phyloP scores from a whole-genome alignment of 2,797 vertebrate genomes.

The Holocentrus rufus region DNA sequence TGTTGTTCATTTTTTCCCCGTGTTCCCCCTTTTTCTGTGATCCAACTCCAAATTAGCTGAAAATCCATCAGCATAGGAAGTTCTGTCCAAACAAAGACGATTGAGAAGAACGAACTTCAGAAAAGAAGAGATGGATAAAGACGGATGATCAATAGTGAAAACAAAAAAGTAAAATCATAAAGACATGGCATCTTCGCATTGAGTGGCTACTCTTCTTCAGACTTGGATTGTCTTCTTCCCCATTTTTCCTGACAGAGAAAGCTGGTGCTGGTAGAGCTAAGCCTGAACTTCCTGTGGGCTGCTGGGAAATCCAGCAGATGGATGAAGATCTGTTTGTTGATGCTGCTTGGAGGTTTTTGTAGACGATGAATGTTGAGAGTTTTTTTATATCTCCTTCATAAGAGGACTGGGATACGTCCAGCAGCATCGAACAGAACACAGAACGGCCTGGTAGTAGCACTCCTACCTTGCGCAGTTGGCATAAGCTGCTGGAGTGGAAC shows the following conservation, averaged over 20 bases:
- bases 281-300: constrained; percentile 76
- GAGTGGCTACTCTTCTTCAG: constrained; percentile 81
- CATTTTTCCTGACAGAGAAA: constrained; percentile 72
- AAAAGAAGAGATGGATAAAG: constrained; percentile 75
- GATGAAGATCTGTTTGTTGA: constrained; percentile 77
- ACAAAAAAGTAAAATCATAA: constrained; percentile 75
- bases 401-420: constrained; percentile 77
- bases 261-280: constrained; percentile 71
- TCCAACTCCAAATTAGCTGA: constrained; percentile 72
- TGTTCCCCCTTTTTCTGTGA: constrained; percentile 59
- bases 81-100: constrained; percentile 76
- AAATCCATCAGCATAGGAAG: constrained; percentile 70
- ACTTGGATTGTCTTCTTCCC: constrained; percentile 78
- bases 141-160: constrained; percentile 71
- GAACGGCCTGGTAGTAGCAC: constrained; percentile 81
- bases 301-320: constrained; percentile 73
- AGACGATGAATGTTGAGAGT: constrained; percentile 71
- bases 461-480: constrained; percentile 99
- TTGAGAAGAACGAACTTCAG: constrained; percentile 67
- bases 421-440: constrained; percentile 83
- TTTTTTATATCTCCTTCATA: constrained; percentile 64
- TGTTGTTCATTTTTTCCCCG: constrained; percentile 46
- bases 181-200: constrained; percentile 83
- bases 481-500: constrained; percentile 99
- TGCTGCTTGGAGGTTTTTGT: constrained; percentile 75